Base-by-base conservation (phyloP, 2,113 vertebrate genomes). In the Hucho hucho region DNA sequence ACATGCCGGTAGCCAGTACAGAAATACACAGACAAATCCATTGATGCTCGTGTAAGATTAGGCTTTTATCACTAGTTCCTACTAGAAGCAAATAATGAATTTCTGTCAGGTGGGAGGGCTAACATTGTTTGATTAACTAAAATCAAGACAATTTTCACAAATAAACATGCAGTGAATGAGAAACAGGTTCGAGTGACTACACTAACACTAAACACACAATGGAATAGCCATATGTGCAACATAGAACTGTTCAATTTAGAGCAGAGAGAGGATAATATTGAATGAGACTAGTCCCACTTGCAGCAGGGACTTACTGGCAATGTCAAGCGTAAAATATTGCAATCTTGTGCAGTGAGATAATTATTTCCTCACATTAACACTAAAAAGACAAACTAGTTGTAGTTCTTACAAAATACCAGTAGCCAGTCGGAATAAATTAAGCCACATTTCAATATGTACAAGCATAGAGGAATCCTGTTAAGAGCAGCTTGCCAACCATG, bases 341-440 rank as follows among this genome's bases (percentile, higher is more conserved):
- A 78, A 80, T 75, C 53, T 74, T 75, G 43, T 78, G 71, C 64
- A 68, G 74, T 80, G 72, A 75, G 43, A 81, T 85, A 69, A 87
- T 85, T 79, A 84, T 85, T 86, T 84, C 46, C 61, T 75, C 69
- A 75, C 73, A 87, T 86, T 84, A 81, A 75, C 69, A 84, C 70
- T 56, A 70, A 89, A 72, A 79, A 84, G 75, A 82, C 81, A 84
- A 86, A 88, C 78, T 80, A 79, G 74, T 76, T 81, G 63, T 72
- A 79, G 81, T 81, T 81, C 82, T 85, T 83, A 84, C 70, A 37
- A 87, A 86, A 83, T 84, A 85, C 73, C 78, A 83, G 83, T 78
- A 89, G 79, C 77, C 84, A 79, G 72, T 46, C 74, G 78, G 85
- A 90, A 86, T 89, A 89, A 90, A 90, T 91, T 89, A 87, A 85